These are phyloP conservation scores for Stegodyphus mimosarum DNA, from an alignment of 1,140 invertebrate genomes.

Conservation along the genomic window DNA sequence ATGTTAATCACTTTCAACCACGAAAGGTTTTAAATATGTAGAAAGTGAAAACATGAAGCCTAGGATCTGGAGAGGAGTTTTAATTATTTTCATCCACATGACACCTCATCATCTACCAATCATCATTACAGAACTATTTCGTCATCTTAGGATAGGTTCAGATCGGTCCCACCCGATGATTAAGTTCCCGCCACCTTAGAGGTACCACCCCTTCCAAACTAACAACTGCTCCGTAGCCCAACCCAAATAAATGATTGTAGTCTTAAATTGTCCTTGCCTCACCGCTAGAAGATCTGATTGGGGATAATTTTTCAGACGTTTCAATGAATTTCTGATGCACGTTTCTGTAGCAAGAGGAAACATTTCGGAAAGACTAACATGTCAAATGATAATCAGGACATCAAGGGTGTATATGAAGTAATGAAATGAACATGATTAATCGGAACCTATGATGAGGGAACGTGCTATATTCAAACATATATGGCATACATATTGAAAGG, in stretches of 20 bases:
- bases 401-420: too few relatives aligned
- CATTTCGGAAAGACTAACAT: too few relatives aligned
- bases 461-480: too few relatives aligned
- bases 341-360: too few relatives aligned
- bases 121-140: slow-evolving; percentile 48
- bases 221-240: slow-evolving; percentile 21
- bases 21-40: slow-evolving; percentile 56
- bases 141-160: slow-evolving; percentile 42
- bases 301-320: not conserved
- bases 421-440: too few relatives aligned
- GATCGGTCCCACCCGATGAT: slow-evolving; percentile 49
- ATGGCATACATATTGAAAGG: too few relatives aligned
- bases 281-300: not conserved
- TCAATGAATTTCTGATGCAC: slow-evolving; percentile 20
- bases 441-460: too few relatives aligned
- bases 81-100: slow-evolving; percentile 49
- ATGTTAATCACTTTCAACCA: slow-evolving; percentile 29
- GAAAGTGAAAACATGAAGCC: not conserved
- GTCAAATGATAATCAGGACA: too few relatives aligned
- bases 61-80: slow-evolving; percentile 41
- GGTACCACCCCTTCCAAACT: slow-evolving; percentile 37
- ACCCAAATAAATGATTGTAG: slow-evolving; percentile 37
- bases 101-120: slow-evolving; percentile 48
- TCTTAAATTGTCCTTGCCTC: not conserved
- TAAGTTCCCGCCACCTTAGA: slow-evolving; percentile 36